Conservation (phyloP, 2,888 invertebrate genomes). For the Zygaena filipendulae region DNA sequence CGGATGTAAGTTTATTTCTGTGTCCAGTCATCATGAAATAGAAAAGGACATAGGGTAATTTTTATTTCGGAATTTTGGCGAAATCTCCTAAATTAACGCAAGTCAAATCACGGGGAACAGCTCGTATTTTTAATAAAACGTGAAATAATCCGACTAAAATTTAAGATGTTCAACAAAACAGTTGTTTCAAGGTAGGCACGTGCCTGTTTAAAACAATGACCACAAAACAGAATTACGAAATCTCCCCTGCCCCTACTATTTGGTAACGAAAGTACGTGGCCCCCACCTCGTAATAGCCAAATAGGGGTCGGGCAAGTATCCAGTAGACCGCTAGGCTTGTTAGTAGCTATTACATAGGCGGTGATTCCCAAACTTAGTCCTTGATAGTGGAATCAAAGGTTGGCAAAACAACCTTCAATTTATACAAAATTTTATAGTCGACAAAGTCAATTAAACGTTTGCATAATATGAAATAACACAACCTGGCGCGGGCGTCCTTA, state of each 20-base stretch:
- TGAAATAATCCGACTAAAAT: too few species aligned
- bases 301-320: constrained; percentile 9
- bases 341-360: constrained; percentile 45
- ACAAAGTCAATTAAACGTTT: constrained; percentile 36
- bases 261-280: constrained; percentile 33
- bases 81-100: too few species aligned
- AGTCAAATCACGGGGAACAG: too few species aligned
- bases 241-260: constrained; percentile 32
- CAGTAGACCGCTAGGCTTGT: constrained; percentile 27
- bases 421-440: constrained; percentile 41
- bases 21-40: too few species aligned
- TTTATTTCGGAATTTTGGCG: too few species aligned
- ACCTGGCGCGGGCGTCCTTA: too few species aligned
- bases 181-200: constrained; percentile 29
- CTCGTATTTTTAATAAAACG: too few species aligned
- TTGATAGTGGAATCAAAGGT: constrained; percentile 28
- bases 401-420: constrained; percentile 38
- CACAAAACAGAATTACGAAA: constrained; percentile 43
- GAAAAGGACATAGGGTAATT: too few species aligned
- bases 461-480: too few species aligned
- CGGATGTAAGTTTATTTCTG: too few species aligned
- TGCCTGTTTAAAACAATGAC: constrained; percentile 28
- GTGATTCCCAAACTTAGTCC: constrained; percentile 32
- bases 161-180: too few species aligned
- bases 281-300: constrained; percentile 19